A percentile compares a stretch with the other conserved stretches of the same genome.
phyloP scores from a whole-genome alignment of 1,140 invertebrate species.

The Aphelenchoides fujianensis region DNA sequence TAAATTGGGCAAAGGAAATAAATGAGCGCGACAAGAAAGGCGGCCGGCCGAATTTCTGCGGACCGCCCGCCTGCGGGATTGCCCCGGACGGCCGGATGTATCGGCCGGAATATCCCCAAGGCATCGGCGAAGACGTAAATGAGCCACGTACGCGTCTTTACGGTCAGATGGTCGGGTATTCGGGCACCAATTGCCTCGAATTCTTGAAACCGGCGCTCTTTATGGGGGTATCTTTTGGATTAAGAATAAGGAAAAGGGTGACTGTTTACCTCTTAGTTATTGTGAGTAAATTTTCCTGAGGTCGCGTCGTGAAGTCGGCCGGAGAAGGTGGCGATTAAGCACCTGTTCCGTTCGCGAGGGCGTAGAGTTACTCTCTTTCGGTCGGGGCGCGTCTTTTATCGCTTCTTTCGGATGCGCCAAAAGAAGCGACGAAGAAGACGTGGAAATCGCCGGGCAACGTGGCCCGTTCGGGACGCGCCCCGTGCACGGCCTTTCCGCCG shows the following conservation, averaged over 20 bases:
- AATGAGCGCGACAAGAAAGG: neutral
- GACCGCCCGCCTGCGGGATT: neutral
- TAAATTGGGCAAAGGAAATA: neutral
- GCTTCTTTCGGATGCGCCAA: neutral
- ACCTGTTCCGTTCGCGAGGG: neutral
- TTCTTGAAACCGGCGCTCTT: too few relatives aligned
- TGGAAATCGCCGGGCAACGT: constrained; percentile 1
- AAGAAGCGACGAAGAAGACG: neutral
- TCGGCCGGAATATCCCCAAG: neutral
- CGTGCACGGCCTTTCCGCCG: neutral
- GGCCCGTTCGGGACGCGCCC: too few relatives aligned
- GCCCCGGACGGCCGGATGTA: too few relatives aligned
- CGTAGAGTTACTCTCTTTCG: neutral
- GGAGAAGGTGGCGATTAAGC: neutral
- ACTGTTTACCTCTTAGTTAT: too few relatives aligned
- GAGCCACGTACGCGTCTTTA: neutral
- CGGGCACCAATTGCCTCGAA: neutral
- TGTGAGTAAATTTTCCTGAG: too few relatives aligned
- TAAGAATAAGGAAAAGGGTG: too few relatives aligned
- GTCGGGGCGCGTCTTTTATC: neutral
- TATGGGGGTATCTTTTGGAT: too few relatives aligned
- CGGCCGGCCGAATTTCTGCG: neutral
- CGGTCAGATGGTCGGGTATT: too few relatives aligned
- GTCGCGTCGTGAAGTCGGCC: too few relatives aligned
- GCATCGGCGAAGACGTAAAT: neutral